A percentile compares a stretch with the other conserved stretches of the same genome.
These are phyloP conservation scores for Patiria miniata DNA, from an alignment of 35 echinoderm and acorn worm species.

Conservation along the genomic window DNA sequence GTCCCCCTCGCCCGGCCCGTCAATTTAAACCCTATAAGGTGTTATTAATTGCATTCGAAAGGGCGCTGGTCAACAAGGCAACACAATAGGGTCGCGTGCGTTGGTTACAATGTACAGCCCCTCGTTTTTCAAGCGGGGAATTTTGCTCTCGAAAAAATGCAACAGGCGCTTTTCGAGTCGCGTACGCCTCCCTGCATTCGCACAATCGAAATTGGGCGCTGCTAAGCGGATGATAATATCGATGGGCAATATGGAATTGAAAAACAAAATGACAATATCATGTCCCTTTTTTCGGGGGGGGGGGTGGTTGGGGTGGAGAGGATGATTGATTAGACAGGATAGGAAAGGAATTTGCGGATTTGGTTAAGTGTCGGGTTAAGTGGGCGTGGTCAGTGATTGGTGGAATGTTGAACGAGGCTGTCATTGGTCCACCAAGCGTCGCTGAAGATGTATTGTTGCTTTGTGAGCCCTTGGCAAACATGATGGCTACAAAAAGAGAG, in stretches of 20 bases:
- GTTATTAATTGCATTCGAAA: conserved; percentile 20
- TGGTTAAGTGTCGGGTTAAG: conserved; percentile 19
- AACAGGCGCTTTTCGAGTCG: not conserved
- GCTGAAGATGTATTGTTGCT: too few relatives aligned
- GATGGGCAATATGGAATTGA: not conserved
- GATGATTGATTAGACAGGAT: not conserved
- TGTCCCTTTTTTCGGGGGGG: not conserved
- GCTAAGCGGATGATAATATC: not conserved
- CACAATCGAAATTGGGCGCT: not conserved
- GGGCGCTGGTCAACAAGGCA: conserved; percentile 15
- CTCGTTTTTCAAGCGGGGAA: not conserved
- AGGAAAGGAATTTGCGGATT: not conserved
- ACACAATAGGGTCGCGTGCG: not conserved
- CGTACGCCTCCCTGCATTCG: not conserved
- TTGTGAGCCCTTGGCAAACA: too few relatives aligned
- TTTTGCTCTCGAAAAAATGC: not conserved
- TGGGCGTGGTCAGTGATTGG: conserved; percentile 16
- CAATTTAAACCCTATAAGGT: conserved; percentile 26
- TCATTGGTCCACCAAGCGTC: not conserved
- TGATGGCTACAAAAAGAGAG: too few relatives aligned
- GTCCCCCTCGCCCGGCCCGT: not conserved
- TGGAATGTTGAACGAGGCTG: not conserved
- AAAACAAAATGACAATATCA: not conserved
- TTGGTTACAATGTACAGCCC: not conserved
- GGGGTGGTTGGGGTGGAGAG: too few relatives aligned